These are phyloP conservation scores for Melanotaenia duboulayi DNA, from an alignment of 2,113 vertebrate species.

Conservation along the genomic window DNA sequence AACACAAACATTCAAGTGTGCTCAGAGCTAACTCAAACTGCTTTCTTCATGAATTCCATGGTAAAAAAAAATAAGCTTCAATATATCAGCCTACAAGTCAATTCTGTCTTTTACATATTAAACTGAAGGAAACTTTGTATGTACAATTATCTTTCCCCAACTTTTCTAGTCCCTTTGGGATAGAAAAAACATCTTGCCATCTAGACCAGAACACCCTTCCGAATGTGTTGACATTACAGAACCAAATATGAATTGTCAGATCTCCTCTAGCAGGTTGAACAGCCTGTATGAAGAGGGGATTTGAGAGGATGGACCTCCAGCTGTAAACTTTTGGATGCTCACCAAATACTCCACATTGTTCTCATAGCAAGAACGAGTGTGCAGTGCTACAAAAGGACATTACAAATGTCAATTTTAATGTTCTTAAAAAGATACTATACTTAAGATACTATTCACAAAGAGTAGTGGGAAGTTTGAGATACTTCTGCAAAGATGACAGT, in stretches of 20 bases:
- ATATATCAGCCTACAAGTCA: too few relatives aligned
- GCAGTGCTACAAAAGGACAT: background rate
- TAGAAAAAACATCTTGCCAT: too few relatives aligned
- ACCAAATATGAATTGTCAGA: background rate
- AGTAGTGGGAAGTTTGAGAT: too few relatives aligned
- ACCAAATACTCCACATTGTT: slow-evolving; percentile 3
- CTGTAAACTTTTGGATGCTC: slow-evolving; percentile 4
- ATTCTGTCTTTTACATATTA: too few relatives aligned
- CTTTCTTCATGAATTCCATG: too few relatives aligned
- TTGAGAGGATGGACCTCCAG: background rate
- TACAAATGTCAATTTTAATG: background rate
- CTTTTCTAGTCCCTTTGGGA: too few relatives aligned
- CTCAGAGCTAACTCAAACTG: too few relatives aligned
- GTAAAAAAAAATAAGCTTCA: too few relatives aligned
- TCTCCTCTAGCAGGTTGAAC: background rate
- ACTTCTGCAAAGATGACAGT: too few relatives aligned
- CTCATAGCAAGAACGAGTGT: background rate
- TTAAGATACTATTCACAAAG: background rate
- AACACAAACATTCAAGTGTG: background rate
- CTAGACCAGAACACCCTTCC: background rate
- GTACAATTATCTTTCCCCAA: too few relatives aligned
- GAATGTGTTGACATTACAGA: background rate
- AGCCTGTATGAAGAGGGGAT: background rate
- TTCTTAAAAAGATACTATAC: background rate
- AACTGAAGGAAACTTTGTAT: too few relatives aligned